Evolutionary conservation across 2,797 vertebrate species (phyloP), one percentile per base, ranked within the genome.

Genomic region (Squalus acanthias): DNA sequence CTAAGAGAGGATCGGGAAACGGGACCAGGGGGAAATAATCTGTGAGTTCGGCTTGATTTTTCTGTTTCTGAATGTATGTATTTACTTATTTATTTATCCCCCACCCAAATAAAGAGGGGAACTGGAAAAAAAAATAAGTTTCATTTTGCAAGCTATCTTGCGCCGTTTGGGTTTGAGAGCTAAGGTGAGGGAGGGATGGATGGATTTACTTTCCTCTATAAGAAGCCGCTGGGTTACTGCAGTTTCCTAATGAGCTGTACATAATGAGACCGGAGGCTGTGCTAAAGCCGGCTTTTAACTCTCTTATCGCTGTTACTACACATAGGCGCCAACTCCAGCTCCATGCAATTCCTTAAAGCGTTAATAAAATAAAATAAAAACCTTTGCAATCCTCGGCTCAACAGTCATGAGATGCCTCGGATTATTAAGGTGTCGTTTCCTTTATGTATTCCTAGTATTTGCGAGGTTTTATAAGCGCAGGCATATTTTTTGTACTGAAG

Each of bases 201-300:
- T 33, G 33, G n/a, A 22, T 74, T 15, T 4, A 72, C 46, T 70
- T 17, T 74, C 2, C 94, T 57, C 69, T 57, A 70, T 22, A 26
- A 50, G 46, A 57, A 76, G 12, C 69, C 24, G 70, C 94, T 39
- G 94, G 9, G n/a, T 74, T 7, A 29, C 94, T 95, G 94, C 67
- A 72, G 94, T 57, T 76, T 60, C 46, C 50, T 95, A 57, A 74
- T 53, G 94, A 95, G 70, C 94, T 95, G 94, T 70, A 60, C 70
- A 95, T 95, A 95, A 95, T 95, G 69, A 76, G 94, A 95, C 15
- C 26, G 17, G n/a, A 12, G 91, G 91, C 91, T 69, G 63, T 93
- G 63, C 63, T 22, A 22, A 93, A 50, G 39, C 91, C 63, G n/a
- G 63, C 63, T 12, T 93, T 93, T 69, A 69, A 93, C 91, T 93